Percentiles rank a stretch among this genome's conserved stretches.
These are phyloP conservation scores for Hylaeus anthracinus DNA, from an alignment of 1,140 invertebrate genomes.

Conservation along the genomic window DNA sequence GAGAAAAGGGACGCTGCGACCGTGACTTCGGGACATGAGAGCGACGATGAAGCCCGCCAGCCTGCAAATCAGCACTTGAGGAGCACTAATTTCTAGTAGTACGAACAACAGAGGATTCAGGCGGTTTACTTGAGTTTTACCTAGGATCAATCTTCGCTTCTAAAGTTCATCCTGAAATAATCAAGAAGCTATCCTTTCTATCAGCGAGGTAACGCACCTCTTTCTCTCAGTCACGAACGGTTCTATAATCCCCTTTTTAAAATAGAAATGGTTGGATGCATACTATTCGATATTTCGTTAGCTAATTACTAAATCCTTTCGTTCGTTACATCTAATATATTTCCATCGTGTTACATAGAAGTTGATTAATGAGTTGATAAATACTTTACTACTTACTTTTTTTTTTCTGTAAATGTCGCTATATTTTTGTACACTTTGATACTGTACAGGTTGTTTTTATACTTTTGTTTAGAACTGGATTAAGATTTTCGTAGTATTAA, in stretches of 20 bases:
- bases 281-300: neutral
- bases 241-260: conserved; percentile 28
- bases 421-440: conserved; percentile 12
- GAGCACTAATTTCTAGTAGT: conserved; percentile 50
- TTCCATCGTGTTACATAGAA: neutral
- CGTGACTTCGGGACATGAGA: conserved; percentile 63
- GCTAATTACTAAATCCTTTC: neutral
- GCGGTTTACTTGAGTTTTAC: conserved; percentile 46
- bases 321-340: neutral
- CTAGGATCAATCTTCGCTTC: conserved; percentile 8
- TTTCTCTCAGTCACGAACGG: conserved; percentile 27
- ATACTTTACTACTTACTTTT: conserved; percentile 15
- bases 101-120: conserved; percentile 39
- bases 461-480: neutral
- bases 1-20: conserved; percentile 62
- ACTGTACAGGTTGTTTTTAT: neutral
- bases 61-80: conserved; percentile 52
- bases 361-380: conserved; percentile 14
- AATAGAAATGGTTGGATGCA: conserved; percentile 12
- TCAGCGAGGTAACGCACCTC: conserved; percentile 48
- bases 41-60: conserved; percentile 58
- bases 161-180: conserved; percentile 25
- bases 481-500: neutral
- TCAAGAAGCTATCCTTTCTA: conserved; percentile 32
- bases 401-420: neutral